phyloP scores from a whole-genome alignment of 2,113 vertebrate species.

The Pyrgilauda ruficollis region DNA sequence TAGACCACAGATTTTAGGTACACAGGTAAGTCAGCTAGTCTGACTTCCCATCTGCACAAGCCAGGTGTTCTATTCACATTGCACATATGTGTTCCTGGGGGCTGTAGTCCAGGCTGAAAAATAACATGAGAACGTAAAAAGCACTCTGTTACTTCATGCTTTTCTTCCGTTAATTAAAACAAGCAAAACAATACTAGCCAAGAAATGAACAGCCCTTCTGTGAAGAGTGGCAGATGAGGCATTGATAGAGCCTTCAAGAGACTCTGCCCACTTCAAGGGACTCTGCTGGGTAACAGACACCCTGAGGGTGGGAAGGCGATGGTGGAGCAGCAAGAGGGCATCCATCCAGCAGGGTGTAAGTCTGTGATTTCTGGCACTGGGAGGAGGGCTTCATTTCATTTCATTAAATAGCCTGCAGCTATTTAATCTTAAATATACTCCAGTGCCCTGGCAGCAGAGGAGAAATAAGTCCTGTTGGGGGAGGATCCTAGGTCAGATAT shows the following conservation, averaged over 20 bases:
- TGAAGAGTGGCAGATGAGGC: neutral
- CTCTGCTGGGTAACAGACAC: neutral
- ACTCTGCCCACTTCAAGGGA: neutral
- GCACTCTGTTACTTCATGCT: neutral
- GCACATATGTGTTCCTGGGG: neutral
- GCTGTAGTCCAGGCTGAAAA: neutral
- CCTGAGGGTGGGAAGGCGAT: neutral
- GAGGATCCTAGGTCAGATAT: neutral
- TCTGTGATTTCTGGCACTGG: neutral
- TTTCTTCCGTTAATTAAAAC: neutral
- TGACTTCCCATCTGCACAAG: neutral
- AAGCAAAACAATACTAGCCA: neutral
- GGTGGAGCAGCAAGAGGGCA: neutral
- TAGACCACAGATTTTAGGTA: neutral
- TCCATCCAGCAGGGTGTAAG: neutral
- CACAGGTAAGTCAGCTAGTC: neutral
- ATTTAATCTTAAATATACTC: neutral
- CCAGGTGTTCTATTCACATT: neutral
- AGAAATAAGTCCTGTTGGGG: neutral
- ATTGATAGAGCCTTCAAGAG: neutral
- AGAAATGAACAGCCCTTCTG: neutral
- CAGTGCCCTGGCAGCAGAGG: neutral
- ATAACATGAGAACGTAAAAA: neutral
- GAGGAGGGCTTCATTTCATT: neutral
- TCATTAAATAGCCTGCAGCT: neutral